Evolutionary conservation across 1,140 invertebrate genomes (phyloP).

Genomic region (Yoshiicerus persimilis): DNA sequence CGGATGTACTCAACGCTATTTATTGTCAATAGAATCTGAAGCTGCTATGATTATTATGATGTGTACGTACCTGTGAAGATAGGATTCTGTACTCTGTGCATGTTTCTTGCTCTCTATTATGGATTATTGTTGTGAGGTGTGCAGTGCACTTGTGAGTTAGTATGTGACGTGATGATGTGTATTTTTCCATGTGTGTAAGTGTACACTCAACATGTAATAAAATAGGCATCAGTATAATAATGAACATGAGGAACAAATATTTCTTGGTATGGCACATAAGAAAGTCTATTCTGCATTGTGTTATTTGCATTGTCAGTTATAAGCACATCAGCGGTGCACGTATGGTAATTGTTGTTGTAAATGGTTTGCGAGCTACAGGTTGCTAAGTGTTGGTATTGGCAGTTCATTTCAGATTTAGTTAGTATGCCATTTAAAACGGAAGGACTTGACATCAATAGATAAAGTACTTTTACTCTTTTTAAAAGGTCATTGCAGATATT

Average conservation of each 20-base stretch:
- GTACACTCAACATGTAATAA: not conserved
- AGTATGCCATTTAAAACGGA: not conserved
- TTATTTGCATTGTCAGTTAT: no score
- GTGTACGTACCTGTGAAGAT: not conserved
- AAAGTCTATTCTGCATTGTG: not conserved
- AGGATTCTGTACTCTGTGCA: not conserved
- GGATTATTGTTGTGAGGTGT: not conserved
- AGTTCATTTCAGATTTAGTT: not conserved
- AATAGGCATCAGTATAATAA: not conserved
- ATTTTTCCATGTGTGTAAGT: not conserved
- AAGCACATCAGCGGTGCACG: no score
- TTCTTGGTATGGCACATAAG: not conserved
- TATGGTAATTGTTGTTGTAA: no score
- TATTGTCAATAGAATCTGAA: not conserved
- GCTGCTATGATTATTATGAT: not conserved
- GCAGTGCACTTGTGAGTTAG: not conserved
- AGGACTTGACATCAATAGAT: conserved; percentile 22
- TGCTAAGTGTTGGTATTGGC: not conserved
- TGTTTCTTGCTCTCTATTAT: not conserved
- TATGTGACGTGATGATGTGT: not conserved
- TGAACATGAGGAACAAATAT: not conserved
- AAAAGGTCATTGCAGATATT: conserved; percentile 20
- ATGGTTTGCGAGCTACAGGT: no score
- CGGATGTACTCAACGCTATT: not conserved
- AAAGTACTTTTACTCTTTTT: conserved; percentile 21